phyloP scores from a whole-genome alignment of 2,888 invertebrate species.

The Pollenia angustigena region DNA sequence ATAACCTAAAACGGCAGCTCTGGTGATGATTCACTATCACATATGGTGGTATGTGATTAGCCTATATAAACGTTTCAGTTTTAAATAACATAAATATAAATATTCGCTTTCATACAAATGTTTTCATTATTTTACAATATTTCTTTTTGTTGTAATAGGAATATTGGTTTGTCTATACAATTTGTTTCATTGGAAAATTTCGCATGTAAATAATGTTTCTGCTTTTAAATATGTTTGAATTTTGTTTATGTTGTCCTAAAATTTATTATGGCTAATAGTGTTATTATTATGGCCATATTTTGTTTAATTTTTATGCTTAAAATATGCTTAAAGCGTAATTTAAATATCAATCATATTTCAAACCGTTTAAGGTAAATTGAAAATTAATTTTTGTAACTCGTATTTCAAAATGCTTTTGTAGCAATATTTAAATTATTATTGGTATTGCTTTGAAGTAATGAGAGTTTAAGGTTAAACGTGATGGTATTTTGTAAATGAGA shows the following conservation, averaged over 20 bases:
- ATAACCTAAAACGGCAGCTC: too few species aligned
- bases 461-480: constrained; percentile 33
- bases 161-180: constrained; percentile 10
- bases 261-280: constrained; percentile 29
- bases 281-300: constrained; percentile 34
- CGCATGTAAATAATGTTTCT: constrained; percentile 32
- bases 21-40: constrained; percentile 32
- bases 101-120: neutral
- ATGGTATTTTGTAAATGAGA: neutral
- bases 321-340: constrained; percentile 8
- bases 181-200: neutral
- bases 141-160: constrained; percentile 28
- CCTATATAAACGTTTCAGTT: constrained; percentile 48
- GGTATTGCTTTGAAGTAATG: neutral
- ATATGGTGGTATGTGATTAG: constrained; percentile 46
- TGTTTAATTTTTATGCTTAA: constrained; percentile 21
- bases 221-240: constrained; percentile 25
- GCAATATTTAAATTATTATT: neutral
- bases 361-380: constrained; percentile 5
- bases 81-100: neutral
- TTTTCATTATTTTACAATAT: constrained; percentile 43
- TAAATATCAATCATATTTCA: constrained; percentile 25
- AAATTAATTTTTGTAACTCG: neutral
- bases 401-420: neutral
- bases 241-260: neutral